These are phyloP conservation scores for Pelobates fuscus DNA, from an alignment of 2,113 vertebrate genomes.

Conservation along the genomic window DNA sequence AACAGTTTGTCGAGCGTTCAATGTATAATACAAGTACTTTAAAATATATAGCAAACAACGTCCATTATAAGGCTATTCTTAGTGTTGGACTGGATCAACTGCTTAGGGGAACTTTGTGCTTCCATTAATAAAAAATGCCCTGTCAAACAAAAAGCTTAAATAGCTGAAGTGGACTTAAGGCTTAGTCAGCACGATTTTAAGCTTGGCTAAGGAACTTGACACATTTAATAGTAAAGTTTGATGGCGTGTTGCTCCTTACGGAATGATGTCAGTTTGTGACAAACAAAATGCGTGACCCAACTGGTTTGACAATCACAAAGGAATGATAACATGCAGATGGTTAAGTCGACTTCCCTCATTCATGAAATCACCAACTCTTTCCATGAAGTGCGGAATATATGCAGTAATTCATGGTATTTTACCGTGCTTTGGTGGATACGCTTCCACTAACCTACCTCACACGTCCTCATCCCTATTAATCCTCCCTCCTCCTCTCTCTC, in stretches of 20 bases:
- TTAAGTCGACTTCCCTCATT: too few species aligned
- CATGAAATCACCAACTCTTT: too few species aligned
- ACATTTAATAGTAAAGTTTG: slow-evolving; percentile 23
- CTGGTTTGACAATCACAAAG: too few species aligned
- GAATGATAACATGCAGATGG: too few species aligned
- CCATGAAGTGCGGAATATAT: too few species aligned
- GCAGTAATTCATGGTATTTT: too few species aligned
- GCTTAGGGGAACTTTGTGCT: slow-evolving; percentile 22
- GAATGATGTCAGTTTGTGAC: slow-evolving; percentile 1
- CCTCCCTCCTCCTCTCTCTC: too few species aligned
- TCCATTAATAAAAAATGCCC: slow-evolving; percentile 48
- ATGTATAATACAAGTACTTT: slow-evolving; percentile 16
- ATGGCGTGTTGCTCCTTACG: slow-evolving; percentile 3
- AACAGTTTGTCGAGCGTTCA: slow-evolving; percentile 7
- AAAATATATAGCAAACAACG: slow-evolving; percentile 12
- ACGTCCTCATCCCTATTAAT: too few species aligned
- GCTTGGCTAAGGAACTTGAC: slow-evolving; percentile 32
- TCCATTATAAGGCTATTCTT: slow-evolving; percentile 43
- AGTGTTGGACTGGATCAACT: slow-evolving; percentile 26
- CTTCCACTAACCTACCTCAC: too few species aligned
- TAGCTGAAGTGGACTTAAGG: slow-evolving; percentile 26
- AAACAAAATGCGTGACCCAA: background rate
- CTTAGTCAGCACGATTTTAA: slow-evolving; percentile 44
- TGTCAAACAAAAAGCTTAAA: slow-evolving; percentile 31
- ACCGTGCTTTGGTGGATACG: too few species aligned